phyloP scores from a whole-genome alignment of 1,140 invertebrate genomes.

The Daktulosphaira vitifoliae region DNA sequence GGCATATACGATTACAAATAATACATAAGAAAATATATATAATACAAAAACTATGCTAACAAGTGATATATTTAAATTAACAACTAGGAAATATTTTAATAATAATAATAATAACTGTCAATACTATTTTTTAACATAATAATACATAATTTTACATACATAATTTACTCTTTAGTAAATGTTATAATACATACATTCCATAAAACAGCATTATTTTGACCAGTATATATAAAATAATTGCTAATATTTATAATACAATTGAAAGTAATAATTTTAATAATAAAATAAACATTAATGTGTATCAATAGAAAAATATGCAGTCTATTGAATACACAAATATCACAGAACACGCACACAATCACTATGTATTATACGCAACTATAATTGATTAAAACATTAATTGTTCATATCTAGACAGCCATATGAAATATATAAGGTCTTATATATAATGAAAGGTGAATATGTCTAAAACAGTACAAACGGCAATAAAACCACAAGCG shows the following conservation, averaged over 20 bases:
- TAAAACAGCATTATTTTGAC: neutral
- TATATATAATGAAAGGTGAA: constrained; percentile 4
- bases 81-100: no score
- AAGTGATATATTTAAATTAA: no score
- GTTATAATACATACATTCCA: neutral
- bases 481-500: constrained; percentile 5
- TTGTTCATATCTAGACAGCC: neutral
- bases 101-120: no score
- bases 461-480: no score
- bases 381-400: neutral
- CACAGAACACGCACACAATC: constrained; percentile 32
- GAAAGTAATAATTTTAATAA: constrained; percentile 5
- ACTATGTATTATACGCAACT: constrained; percentile 9
- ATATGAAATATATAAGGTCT: no score
- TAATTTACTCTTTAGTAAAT: neutral
- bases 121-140: no score
- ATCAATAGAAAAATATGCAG: constrained; percentile 32
- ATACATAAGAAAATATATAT: no score
- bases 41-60: no score
- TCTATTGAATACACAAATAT: constrained; percentile 32
- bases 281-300: constrained; percentile 30
- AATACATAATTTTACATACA: neutral
- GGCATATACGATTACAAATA: no score
- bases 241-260: constrained; percentile 1
- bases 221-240: neutral